A percentile compares a stretch with the other conserved stretches of the same genome.
These are phyloP conservation scores for Stomatorhinus ivindoensis DNA, from an alignment of 2,113 vertebrate genomes.

Conservation along the genomic window DNA sequence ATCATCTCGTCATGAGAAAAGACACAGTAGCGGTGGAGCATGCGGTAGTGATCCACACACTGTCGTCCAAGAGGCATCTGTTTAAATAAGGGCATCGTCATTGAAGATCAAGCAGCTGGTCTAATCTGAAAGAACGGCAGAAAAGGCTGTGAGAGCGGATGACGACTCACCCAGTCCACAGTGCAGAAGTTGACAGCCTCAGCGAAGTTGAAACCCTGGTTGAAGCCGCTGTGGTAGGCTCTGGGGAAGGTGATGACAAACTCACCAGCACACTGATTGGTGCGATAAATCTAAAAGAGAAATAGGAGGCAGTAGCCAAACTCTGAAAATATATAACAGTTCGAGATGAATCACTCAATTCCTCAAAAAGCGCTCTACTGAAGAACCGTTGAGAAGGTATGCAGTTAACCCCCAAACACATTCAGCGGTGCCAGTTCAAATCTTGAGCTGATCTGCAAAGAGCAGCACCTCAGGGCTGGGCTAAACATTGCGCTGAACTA, in stretches of 20 bases:
- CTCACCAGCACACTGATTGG: constrained; percentile 96
- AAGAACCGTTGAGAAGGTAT: neutral
- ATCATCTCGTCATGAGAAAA: constrained; percentile 98
- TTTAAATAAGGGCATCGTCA: neutral
- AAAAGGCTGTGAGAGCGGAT: neutral
- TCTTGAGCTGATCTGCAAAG: neutral
- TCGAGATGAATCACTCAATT: neutral
- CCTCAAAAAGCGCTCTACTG: neutral
- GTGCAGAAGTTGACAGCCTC: constrained; percentile 98
- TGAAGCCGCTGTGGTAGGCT: constrained; percentile 98
- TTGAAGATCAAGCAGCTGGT: neutral
- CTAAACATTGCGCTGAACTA: neutral
- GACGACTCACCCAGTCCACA: constrained; percentile 78
- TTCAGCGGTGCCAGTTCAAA: neutral
- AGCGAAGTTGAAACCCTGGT: constrained; percentile 98
- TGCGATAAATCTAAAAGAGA: constrained; percentile 78
- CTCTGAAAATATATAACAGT: neutral
- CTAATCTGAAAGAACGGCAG: neutral
- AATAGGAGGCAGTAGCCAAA: neutral
- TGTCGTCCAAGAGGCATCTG: constrained; percentile 84
- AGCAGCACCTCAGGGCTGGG: neutral
- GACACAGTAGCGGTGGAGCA: constrained; percentile 87
- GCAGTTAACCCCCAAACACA: neutral
- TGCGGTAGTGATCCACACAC: constrained; percentile 85
- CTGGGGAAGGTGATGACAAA: constrained; percentile 97